These are phyloP conservation scores for Psittacula echo DNA, from an alignment of 2,797 vertebrate genomes.

Conservation along the genomic window DNA sequence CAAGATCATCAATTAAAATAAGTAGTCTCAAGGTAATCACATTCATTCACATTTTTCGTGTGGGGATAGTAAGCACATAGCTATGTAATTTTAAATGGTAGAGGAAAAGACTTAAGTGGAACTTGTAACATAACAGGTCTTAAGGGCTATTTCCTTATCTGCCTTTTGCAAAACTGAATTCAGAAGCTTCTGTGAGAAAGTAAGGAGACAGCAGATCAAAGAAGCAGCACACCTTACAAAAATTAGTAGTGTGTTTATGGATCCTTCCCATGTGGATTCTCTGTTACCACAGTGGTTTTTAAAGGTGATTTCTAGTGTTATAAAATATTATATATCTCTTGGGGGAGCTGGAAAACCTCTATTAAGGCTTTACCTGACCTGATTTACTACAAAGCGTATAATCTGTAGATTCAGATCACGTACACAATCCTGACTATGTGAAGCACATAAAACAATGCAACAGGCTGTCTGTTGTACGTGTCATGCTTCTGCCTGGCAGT, in stretches of 20 bases:
- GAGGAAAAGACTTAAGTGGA: background rate
- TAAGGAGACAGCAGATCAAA: background rate
- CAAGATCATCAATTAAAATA: background rate
- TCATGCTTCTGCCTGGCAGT: background rate
- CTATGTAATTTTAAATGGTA: background rate
- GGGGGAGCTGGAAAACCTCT: background rate
- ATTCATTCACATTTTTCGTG: background rate
- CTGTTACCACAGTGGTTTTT: background rate
- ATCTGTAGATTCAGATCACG: background rate
- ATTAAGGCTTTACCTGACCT: background rate
- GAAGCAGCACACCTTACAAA: background rate
- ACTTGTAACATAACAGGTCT: background rate
- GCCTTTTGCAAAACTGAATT: background rate
- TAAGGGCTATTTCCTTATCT: background rate
- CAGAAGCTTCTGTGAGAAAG: background rate
- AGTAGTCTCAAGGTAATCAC: background rate
- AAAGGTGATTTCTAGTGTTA: background rate
- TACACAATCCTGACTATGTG: background rate
- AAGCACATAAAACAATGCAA: background rate
- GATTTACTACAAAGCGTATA: background rate
- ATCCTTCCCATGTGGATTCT: background rate
- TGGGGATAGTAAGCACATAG: background rate
- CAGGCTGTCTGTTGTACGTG: fast-evolving
- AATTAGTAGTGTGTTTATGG: background rate
- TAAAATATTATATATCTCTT: background rate